Conservation (phyloP, 2,113 vertebrate genomes). For the Onychostruthus taczanowskii region DNA sequence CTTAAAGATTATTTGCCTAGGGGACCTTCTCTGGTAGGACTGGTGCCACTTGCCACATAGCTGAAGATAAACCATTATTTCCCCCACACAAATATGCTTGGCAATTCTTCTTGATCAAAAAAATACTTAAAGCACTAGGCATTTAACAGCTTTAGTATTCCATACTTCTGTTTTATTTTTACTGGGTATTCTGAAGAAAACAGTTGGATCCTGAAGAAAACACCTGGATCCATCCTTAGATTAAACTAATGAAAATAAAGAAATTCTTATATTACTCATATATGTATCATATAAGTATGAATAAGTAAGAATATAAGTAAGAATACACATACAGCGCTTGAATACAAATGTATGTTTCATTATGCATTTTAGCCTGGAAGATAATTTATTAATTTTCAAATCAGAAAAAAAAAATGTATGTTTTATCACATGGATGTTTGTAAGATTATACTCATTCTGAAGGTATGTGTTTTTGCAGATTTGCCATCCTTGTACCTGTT, state of each 20-base stretch:
- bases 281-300: not conserved
- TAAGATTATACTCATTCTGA: not conserved
- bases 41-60: not conserved
- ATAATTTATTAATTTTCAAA: not conserved
- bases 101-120: not conserved
- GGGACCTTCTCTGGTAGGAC: not conserved
- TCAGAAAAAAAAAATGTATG: not conserved
- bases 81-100: not conserved
- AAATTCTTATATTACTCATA: not conserved
- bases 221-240: not conserved
- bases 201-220: not conserved
- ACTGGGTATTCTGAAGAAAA: not conserved
- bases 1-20: not conserved
- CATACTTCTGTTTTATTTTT: not conserved
- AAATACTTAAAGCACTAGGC: not conserved
- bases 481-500: not conserved
- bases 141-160: not conserved
- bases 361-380: not conserved
- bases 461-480: not conserved
- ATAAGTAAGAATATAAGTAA: not conserved
- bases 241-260: not conserved
- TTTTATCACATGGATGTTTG: not conserved
- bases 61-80: not conserved
- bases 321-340: not conserved
- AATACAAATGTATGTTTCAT: not conserved